Conservation (phyloP, 1,140 invertebrate genomes). For the Saxidomus purpurata region DNA sequence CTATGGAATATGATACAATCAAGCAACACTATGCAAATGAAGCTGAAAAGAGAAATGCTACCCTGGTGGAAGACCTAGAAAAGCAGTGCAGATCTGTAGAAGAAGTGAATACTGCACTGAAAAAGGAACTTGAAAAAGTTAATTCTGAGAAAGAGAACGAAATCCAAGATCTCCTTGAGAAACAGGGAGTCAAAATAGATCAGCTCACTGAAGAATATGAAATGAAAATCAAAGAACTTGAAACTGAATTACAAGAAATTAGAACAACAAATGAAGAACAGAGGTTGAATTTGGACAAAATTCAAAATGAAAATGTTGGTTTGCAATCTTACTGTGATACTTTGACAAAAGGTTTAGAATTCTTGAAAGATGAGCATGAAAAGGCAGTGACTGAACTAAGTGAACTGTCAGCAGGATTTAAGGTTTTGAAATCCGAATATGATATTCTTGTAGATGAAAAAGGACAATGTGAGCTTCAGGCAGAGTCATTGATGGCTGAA, state of each 20-base stretch:
- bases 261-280: neutral
- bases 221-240: constrained; percentile 15
- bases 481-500: constrained; percentile 16
- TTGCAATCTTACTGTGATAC: constrained; percentile 41
- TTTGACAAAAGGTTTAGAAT: constrained; percentile 46
- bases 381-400: constrained; percentile 5
- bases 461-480: constrained; percentile 2
- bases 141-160: neutral
- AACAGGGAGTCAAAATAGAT: neutral
- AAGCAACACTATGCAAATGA: constrained; percentile 43
- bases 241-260: constrained; percentile 1
- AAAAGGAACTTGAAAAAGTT: neutral
- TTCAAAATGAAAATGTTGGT: neutral
- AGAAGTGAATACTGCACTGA: neutral
- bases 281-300: neutral
- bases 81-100: neutral
- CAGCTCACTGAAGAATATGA: constrained; percentile 15
- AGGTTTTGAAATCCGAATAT: constrained; percentile 34
- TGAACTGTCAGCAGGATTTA: constrained; percentile 12
- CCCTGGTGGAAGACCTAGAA: neutral
- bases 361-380: constrained; percentile 47
- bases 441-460: constrained; percentile 32
- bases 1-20: constrained; percentile 56
- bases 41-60: neutral
- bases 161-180: constrained; percentile 18